Evolutionary conservation across 2,888 invertebrate species (phyloP).

Genomic region (Drosophila cognata): DNA sequence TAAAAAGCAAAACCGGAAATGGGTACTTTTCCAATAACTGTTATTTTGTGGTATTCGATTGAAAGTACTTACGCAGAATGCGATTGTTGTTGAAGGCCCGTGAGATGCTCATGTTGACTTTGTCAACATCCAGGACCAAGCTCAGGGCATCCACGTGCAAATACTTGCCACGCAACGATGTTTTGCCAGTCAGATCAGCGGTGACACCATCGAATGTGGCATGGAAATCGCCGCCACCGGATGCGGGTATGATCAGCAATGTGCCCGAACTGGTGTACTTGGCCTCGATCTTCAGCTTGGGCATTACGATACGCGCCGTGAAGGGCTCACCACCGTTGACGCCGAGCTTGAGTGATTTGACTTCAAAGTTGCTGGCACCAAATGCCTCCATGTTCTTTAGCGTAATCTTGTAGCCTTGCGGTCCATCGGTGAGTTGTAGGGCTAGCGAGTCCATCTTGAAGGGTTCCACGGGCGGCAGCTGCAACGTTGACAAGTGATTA

Average conservation of each 20-base stretch:
- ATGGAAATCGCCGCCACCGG: conserved; percentile 89
- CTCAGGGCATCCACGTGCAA: conserved; percentile 88
- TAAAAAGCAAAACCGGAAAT: conserved; percentile 79
- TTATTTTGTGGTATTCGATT: neutral
- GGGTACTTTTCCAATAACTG: neutral
- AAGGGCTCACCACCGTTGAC: conserved; percentile 88
- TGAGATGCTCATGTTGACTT: conserved; percentile 88
- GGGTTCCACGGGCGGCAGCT: conserved; percentile 89
- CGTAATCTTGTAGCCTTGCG: conserved; percentile 87
- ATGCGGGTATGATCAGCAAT: conserved; percentile 89
- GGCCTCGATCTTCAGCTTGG: conserved; percentile 88
- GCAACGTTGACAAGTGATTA: conserved; percentile 19
- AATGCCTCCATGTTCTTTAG: conserved; percentile 87
- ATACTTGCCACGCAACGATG: conserved; percentile 86
- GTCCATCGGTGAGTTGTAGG: conserved; percentile 86
- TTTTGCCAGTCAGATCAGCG: conserved; percentile 87
- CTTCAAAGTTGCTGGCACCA: conserved; percentile 88
- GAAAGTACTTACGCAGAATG: conserved; percentile 88
- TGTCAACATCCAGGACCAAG: conserved; percentile 87
- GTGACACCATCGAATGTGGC: conserved; percentile 88
- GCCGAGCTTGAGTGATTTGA: conserved; percentile 87
- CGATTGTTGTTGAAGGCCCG: conserved; percentile 89
- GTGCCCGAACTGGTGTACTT: conserved; percentile 89
- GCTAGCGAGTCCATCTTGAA: conserved; percentile 88
- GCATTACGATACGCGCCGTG: conserved; percentile 88